A percentile compares a stretch with the other conserved stretches of the same genome.
Conservation (phyloP, 1,140 invertebrate genomes). For the Meloidogyne hapla region DNA sequence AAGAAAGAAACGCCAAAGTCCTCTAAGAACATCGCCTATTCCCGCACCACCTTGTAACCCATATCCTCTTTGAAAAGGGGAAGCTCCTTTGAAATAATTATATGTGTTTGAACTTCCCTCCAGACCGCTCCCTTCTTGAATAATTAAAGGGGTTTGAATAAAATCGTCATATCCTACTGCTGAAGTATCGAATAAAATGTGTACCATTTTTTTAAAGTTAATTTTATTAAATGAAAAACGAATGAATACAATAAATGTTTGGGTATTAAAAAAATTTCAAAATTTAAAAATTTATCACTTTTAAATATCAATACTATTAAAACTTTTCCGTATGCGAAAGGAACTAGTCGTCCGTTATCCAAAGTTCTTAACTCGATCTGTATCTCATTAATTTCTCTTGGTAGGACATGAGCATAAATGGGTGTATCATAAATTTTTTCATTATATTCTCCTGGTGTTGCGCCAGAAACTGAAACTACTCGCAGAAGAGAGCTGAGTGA, state of each 20-base stretch:
- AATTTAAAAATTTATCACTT: too few relatives aligned
- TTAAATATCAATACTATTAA: conserved; percentile 1
- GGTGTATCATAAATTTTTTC: too few relatives aligned
- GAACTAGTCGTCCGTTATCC: conserved; percentile 7
- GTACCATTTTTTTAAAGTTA: conserved; percentile 3
- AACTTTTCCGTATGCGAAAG: background rate
- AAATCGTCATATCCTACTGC: conserved; percentile 12
- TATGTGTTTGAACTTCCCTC: background rate
- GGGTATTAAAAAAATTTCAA: too few relatives aligned
- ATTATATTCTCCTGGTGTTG: too few relatives aligned
- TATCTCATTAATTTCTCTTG: too few relatives aligned
- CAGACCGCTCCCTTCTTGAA: too few relatives aligned
- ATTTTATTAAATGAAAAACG: too few relatives aligned
- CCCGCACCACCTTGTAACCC: conserved; percentile 13
- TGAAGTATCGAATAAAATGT: conserved; percentile 5
- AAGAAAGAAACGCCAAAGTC: conserved; percentile 20
- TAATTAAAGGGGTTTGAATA: background rate
- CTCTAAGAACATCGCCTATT: conserved; percentile 11
- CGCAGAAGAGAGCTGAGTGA: too few relatives aligned
- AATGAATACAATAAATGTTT: too few relatives aligned
- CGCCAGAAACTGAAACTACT: too few relatives aligned
- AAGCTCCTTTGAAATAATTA: background rate
- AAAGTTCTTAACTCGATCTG: background rate
- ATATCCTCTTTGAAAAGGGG: conserved; percentile 1
- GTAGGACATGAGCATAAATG: too few relatives aligned